These are phyloP conservation scores for Lysandra coridon DNA, from an alignment of 2,888 invertebrate species.

Conservation along the genomic window DNA sequence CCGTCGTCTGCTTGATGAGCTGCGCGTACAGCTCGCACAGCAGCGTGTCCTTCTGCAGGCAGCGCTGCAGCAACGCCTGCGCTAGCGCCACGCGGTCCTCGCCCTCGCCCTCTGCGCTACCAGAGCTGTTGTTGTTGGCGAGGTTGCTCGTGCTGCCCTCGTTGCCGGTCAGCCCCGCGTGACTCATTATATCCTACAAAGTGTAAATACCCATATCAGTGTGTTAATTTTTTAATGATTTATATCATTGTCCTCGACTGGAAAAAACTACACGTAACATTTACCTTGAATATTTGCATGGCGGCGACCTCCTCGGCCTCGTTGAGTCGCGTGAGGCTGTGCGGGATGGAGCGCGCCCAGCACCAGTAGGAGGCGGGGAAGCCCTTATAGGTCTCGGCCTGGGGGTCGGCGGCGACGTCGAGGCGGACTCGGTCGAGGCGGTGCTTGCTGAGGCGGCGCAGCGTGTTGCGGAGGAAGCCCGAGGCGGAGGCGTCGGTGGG, in stretches of 20 bases:
- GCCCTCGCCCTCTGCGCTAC: conserved; percentile 81
- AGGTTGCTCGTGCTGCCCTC: conserved; percentile 69
- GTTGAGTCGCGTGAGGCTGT: conserved; percentile 90
- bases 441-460: conserved; percentile 90
- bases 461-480: conserved; percentile 93
- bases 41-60: conserved; percentile 93
- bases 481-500: conserved; percentile 89
- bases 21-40: conserved; percentile 95
- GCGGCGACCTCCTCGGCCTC: conserved; percentile 93
- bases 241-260: too few species aligned
- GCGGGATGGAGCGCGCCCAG: conserved; percentile 90
- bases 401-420: conserved; percentile 80
- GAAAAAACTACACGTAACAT: background rate
- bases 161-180: conserved; percentile 87
- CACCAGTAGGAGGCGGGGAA: conserved; percentile 94
- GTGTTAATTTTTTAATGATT: too few species aligned
- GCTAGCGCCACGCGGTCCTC: conserved; percentile 94
- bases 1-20: conserved; percentile 94
- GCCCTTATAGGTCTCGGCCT: conserved; percentile 92
- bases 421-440: conserved; percentile 85
- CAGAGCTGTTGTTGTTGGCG: conserved; percentile 66
- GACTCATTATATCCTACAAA: conserved; percentile 86
- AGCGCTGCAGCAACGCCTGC: conserved; percentile 93
- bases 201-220: too few species aligned
- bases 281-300: conserved; percentile 90